Base-by-base conservation (phyloP, 1,140 invertebrate genomes). In the Archivesica marissinica region DNA sequence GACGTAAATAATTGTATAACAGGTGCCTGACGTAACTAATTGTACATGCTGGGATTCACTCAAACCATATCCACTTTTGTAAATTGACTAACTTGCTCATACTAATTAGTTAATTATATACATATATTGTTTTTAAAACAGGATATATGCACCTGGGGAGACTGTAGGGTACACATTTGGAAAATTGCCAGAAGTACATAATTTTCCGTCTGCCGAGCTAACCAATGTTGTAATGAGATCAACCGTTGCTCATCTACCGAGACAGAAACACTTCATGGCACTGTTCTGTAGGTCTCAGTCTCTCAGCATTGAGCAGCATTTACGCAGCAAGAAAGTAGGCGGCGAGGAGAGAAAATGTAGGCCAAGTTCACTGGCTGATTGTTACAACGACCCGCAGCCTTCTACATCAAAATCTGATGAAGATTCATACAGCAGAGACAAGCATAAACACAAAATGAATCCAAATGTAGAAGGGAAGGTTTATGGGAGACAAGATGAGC, bases 121-220 rank as follows among this genome's bases (percentile, higher is more conserved):
- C n/a, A n/a, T n/a, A n/a, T n/a, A n/a, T n/a, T n/a, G n/a, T n/a
- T 75, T 81, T 50, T 59, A 33, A 88, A 88, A 17, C 83, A 94
- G 94, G 79, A 89, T 96, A 17, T 95, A 95, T 84, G 95, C 95
- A 23, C 95, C 95, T n/a, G 95, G 94, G 28, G 95, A 95, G 80
- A 93, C 93, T 17, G 94, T 94, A 80, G 93, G 93, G 4, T 93
- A 94, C 25, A 93, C 93, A 78, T 98, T 98, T 92, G 94, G 95
- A 35, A 94, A 95, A 70, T 94, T 95, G 47, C 96, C 97, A 15
- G 95, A 96, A 41, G 95, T 96, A 88, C 98, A 99, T 93, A 96
- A 95, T 87, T 99, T 99, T 94, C 98, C 98, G 28, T 92, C 96
- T 66, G 96, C 97, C 11, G 96, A 89, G 9, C 72, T 89, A 20